Evolutionary conservation across 2,113 vertebrate genomes (phyloP).

Genomic region (Campylomormyrus numenius): DNA sequence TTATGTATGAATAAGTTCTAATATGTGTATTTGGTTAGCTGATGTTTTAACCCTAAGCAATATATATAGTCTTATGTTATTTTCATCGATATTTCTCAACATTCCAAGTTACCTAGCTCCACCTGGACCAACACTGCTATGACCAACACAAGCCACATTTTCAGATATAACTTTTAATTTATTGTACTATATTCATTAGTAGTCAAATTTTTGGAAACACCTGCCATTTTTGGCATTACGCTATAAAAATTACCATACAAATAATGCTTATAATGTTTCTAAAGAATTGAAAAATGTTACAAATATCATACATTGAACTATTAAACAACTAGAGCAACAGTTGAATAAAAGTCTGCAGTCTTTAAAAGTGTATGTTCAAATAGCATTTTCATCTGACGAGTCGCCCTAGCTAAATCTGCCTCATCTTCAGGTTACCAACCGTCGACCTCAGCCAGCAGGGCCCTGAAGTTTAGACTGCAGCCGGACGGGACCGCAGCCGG

Average conservation of each 20-base stretch:
- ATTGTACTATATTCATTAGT: not conserved
- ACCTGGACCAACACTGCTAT: not conserved
- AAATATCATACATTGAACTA: no score
- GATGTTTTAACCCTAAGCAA: not conserved
- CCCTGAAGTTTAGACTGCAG: constrained; percentile 13
- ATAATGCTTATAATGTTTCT: not conserved
- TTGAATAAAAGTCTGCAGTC: not conserved
- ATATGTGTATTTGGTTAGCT: not conserved
- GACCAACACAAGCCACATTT: not conserved
- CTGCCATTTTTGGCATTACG: not conserved
- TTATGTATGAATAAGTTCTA: not conserved
- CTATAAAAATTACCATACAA: not conserved
- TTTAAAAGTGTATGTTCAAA: not conserved
- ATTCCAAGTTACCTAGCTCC: not conserved
- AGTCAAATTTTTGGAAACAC: not conserved
- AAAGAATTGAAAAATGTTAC: no score
- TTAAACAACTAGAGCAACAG: no score
- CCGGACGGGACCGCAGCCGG: constrained; percentile 16
- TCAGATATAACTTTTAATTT: not conserved
- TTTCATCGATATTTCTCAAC: not conserved
- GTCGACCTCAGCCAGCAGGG: not conserved
- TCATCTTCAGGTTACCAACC: not conserved
- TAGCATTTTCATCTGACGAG: not conserved
- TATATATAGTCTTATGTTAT: not conserved
- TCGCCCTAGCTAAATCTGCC: not conserved